These are phyloP conservation scores for Hydractinia symbiolongicarpus DNA, from an alignment of 30 jellyfish, hydroid and myxozoan genomes.

Conservation along the genomic window DNA sequence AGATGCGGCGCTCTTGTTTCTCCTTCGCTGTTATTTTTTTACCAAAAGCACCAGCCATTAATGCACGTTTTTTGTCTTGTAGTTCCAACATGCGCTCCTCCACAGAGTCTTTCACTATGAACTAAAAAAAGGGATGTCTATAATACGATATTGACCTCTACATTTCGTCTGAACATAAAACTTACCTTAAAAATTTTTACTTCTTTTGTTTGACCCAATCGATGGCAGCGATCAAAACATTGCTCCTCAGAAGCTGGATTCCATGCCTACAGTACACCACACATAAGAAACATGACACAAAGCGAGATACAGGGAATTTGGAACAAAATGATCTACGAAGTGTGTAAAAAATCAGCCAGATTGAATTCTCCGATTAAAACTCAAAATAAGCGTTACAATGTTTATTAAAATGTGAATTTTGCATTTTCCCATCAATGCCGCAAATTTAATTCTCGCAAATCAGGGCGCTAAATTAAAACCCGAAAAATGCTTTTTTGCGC, in stretches of 20 bases:
- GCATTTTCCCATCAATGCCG: no score
- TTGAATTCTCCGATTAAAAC: no score
- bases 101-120: slow-evolving; percentile 61
- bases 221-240: slow-evolving; percentile 83
- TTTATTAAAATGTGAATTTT: no score
- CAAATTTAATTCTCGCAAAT: no score
- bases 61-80: slow-evolving; percentile 53
- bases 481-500: no score
- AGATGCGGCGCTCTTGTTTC: slow-evolving; percentile 33
- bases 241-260: slow-evolving; percentile 87
- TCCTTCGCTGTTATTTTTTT: slow-evolving; percentile 35
- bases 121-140: slow-evolving; percentile 31
- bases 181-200: slow-evolving; percentile 57
- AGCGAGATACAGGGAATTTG: no score
- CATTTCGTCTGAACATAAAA: no score
- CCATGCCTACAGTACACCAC: slow-evolving; percentile 58
- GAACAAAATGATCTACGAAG: no score
- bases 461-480: no score
- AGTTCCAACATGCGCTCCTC: slow-evolving; percentile 83
- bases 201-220: slow-evolving; percentile 75
- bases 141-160: background rate
- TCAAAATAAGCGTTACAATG: no score
- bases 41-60: slow-evolving; percentile 73
- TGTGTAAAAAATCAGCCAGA: no score
- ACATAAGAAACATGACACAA: background rate